Evolutionary conservation across 1,140 invertebrate genomes (phyloP), one percentile per base, ranked within the genome.

Genomic region (Ephestia elutella): DNA sequence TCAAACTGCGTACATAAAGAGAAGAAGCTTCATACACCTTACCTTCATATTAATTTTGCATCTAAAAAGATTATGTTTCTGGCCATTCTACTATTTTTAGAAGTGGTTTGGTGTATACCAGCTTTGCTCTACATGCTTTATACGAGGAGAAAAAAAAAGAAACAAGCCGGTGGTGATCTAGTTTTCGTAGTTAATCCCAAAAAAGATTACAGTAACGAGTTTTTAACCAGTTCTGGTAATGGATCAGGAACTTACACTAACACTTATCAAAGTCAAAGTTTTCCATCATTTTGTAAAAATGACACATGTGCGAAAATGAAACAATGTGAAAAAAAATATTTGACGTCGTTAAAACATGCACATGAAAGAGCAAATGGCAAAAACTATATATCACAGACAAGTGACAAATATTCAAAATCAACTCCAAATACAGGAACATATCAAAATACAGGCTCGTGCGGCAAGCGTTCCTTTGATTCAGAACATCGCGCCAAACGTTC

Each of bases 61-160:
- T 76, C 73, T 5, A 83, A 77, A 62, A 84, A 80, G 60, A 61
- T 72, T 51, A 51, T 72, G 10, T 58, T 86, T 48, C 58, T 86
- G 62, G 30, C 51, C 1, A 48, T 78, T 20, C 74, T 87, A 57
- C 17, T 87, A 18, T 56, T 84, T 28, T 54, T 87, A 15, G 84
- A 87, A 73, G 57, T 87, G 51, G 57, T 75, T 20, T 87, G 82
- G 80, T 82, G 79, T 58, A 65, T 87, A 28, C 78, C 80, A 17
- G 70, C 81, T 11, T 61, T 85, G 17, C 38, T 76, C 18, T 81
- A 53, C 68, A 30, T 78, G 62, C 63, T 48, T 54, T n/a, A 44
- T 15, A 15, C 13, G 15, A 70, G 49, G 38, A 74, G 58, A 38
- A 71, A 56, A 32, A 75, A 64, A 19, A 59, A 68, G 0, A 60